Conservation (phyloP, 1,140 invertebrate species). For the Phocides pigmalion region DNA sequence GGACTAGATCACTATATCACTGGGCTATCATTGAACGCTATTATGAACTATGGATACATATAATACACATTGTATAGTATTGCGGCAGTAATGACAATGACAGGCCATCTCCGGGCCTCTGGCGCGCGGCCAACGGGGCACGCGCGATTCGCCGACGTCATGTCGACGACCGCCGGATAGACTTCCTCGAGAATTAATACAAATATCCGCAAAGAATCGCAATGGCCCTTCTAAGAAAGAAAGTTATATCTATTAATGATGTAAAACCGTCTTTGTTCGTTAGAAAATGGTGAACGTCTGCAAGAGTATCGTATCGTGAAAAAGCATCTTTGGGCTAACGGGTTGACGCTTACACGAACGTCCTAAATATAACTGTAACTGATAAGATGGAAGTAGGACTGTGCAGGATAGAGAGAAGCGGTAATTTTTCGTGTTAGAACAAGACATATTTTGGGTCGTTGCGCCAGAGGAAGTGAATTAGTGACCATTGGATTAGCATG, state of each 20-base stretch:
- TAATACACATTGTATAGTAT: conserved; percentile 37
- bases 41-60: not conserved
- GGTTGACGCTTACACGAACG: too few relatives aligned
- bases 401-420: too few relatives aligned
- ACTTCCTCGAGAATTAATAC: conserved; percentile 19
- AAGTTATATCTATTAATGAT: not conserved
- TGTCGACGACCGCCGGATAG: conserved; percentile 1
- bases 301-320: too few relatives aligned
- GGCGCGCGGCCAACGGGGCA: conserved; percentile 51
- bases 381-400: too few relatives aligned
- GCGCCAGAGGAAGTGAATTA: too few relatives aligned
- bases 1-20: too few relatives aligned
- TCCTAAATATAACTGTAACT: too few relatives aligned
- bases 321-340: too few relatives aligned
- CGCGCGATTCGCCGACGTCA: conserved; percentile 47
- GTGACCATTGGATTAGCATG: too few relatives aligned
- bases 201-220: conserved; percentile 6
- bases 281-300: not conserved
- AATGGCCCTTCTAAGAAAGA: not conserved
- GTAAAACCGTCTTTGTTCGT: not conserved
- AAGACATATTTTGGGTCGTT: too few relatives aligned
- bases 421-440: too few relatives aligned
- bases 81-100: conserved; percentile 49
- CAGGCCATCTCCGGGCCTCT: conserved; percentile 49
- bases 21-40: too few relatives aligned